Percentiles rank a stretch among this genome's conserved stretches.
Evolutionary conservation across 2,888 invertebrate species (phyloP).

Genomic region (Glyphotaelius pellucidus): DNA sequence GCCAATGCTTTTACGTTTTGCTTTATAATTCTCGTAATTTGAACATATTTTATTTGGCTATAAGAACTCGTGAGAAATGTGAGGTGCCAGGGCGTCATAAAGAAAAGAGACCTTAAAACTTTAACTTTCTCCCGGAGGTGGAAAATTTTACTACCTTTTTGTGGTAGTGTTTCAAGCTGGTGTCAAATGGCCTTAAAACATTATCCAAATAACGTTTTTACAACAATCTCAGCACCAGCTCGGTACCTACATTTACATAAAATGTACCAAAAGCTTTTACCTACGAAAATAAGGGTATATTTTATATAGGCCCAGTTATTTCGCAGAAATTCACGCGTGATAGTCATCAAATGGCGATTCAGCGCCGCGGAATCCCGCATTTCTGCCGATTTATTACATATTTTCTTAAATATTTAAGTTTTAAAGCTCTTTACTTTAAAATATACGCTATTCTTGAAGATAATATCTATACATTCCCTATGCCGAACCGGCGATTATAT

Average conservation of each 20-base stretch:
- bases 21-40: background rate
- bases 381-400: no score
- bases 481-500: no score
- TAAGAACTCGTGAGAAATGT: background rate
- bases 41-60: background rate
- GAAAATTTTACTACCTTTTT: background rate
- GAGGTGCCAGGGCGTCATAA: background rate
- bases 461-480: no score
- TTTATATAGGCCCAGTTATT: no score
- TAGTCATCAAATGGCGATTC: no score
- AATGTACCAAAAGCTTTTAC: background rate
- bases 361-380: no score
- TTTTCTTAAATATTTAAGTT: no score
- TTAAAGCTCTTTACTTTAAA: no score
- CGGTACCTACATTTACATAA: background rate
- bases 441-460: no score
- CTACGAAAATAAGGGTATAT: background rate
- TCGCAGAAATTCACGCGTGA: no score
- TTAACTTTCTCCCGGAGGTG: background rate
- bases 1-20: no score
- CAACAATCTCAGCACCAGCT: background rate
- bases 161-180: background rate
- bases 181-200: background rate
- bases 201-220: background rate
- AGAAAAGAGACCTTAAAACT: background rate